Evolutionary conservation across 2,797 vertebrate species (phyloP).

Genomic region (Simalia tracyae): DNA sequence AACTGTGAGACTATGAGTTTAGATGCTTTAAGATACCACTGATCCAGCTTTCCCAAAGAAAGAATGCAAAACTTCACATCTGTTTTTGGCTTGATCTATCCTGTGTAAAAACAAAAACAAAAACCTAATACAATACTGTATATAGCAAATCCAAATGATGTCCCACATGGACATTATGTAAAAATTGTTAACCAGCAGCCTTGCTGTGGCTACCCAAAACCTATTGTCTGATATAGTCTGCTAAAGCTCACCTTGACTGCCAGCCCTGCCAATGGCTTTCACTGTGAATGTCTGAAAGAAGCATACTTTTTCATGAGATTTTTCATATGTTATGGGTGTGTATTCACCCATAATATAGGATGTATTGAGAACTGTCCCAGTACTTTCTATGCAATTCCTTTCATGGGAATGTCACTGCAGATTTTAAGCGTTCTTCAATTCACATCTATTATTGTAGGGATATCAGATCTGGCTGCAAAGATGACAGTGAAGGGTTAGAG

Average conservation of each 20-base stretch:
- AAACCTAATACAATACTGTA: not conserved
- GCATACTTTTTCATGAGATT: not conserved
- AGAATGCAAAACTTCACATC: constrained; percentile 45
- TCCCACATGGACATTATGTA: not conserved
- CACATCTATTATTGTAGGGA: too few species aligned
- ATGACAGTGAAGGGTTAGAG: not conserved
- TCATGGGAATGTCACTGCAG: not conserved
- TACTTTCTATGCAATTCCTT: not conserved
- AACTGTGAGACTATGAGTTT: constrained; percentile 47
- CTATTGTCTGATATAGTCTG: not conserved
- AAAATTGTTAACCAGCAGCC: not conserved
- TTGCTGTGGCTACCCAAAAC: not conserved
- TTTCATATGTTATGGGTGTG: not conserved
- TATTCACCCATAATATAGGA: not conserved
- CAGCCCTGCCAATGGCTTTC: not conserved
- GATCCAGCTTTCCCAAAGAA: constrained; percentile 46
- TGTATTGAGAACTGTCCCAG: too few species aligned
- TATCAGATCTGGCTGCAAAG: too few species aligned
- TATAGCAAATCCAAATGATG: not conserved
- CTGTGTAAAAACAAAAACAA: not conserved
- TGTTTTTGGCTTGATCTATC: constrained; percentile 25
- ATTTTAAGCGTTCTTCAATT: too few species aligned
- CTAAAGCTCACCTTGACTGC: not conserved
- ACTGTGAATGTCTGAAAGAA: not conserved
- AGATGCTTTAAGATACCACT: constrained; percentile 45